Evolutionary conservation across 53 echinoderm and acorn worm genomes (phyloP).

Genomic region (Echinarachnius parma): DNA sequence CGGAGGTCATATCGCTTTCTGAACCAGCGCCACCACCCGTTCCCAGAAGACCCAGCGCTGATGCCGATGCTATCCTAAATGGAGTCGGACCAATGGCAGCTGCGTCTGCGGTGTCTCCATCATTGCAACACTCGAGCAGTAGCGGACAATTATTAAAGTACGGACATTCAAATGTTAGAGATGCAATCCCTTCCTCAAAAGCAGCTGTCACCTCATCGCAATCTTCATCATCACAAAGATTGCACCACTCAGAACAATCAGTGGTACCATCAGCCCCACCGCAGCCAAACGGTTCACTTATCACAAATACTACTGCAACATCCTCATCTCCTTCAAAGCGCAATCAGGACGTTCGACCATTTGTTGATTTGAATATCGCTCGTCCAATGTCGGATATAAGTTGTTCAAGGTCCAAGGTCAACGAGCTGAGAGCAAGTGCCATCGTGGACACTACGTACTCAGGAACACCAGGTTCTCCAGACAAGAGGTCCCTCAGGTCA

Average conservation of each 20-base stretch:
- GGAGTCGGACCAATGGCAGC: conserved; percentile 1
- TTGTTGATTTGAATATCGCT: too few species aligned
- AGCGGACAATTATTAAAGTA: neutral
- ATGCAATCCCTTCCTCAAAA: conserved; percentile 21
- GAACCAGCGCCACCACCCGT: conserved; percentile 18
- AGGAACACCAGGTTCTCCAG: conserved; percentile 31
- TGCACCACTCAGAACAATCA: conserved; percentile 21
- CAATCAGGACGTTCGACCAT: too few species aligned
- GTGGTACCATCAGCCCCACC: conserved; percentile 2
- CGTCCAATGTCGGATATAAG: too few species aligned
- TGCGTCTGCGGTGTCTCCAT: conserved; percentile 14
- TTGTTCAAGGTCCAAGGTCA: conserved; percentile 1
- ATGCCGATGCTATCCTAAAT: conserved; percentile 23
- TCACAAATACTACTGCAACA: neutral
- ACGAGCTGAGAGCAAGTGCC: conserved; percentile 28
- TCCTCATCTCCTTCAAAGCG: neutral
- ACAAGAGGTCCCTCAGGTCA: conserved; percentile 67
- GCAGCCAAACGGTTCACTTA: neutral
- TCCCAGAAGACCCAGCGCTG: conserved; percentile 27
- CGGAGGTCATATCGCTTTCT: neutral
- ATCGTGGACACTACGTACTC: conserved; percentile 33
- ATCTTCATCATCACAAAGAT: too few species aligned
- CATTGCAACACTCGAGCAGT: neutral
- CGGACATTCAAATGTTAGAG: conserved; percentile 24
- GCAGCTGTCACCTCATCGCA: conserved; percentile 20